A percentile compares a stretch with the other conserved stretches of the same genome.
phyloP scores from a whole-genome alignment of 1,140 invertebrate species.

The Mercenaria mercenaria region DNA sequence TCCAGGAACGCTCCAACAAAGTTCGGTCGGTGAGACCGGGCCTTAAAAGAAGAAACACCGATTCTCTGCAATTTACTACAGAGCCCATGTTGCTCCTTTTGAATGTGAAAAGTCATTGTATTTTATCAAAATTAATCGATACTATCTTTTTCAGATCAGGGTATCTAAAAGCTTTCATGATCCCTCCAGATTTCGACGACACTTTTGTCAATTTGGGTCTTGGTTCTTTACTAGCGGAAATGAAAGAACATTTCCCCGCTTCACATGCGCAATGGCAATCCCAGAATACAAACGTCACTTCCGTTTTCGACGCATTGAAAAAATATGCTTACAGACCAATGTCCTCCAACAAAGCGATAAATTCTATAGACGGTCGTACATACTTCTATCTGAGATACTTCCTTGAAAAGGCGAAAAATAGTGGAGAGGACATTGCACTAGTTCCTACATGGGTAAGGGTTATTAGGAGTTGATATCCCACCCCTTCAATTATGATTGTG shows the following conservation, averaged over 20 bases:
- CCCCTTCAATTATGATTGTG: no score
- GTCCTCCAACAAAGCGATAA: constrained; percentile 64
- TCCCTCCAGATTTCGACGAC: constrained; percentile 81
- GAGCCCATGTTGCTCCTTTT: no score
- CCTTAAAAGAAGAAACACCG: no score
- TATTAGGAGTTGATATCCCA: no score
- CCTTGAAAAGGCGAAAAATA: constrained; percentile 64
- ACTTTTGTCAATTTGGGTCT: constrained; percentile 79
- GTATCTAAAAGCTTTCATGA: constrained; percentile 74
- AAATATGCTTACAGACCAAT: constrained; percentile 78
- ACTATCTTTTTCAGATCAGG: constrained; percentile 66
- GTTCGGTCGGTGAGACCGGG: no score
- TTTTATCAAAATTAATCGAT: no score
- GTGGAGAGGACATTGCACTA: constrained; percentile 70
- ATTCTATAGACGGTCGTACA: constrained; percentile 77
- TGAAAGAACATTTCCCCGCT: constrained; percentile 65
- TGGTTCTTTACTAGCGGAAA: constrained; percentile 71
- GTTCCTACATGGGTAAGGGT: constrained; percentile 79
- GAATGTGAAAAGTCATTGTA: no score
- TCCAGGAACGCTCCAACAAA: no score
- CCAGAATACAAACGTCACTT: constrained; percentile 74
- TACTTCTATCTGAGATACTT: constrained; percentile 77
- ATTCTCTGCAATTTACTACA: no score
- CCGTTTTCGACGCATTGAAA: constrained; percentile 72
- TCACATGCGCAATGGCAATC: constrained; percentile 70